Conservation (phyloP, 2,797 vertebrate species). For the Neopelma chrysocephalum region DNA sequence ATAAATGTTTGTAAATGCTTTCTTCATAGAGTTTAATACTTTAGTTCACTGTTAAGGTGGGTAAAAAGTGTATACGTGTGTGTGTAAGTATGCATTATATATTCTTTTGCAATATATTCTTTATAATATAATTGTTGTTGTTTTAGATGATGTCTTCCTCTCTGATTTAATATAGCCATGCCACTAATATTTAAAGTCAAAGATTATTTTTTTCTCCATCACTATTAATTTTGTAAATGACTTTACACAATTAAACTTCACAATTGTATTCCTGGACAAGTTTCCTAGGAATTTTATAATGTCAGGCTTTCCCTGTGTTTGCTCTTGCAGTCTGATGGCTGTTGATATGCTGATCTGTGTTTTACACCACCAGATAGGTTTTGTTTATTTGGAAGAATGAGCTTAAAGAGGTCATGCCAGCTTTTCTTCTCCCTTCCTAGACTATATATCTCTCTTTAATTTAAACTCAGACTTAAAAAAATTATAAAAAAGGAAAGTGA, state of each 20-base stretch:
- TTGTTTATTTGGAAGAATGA: slow-evolving; percentile 61
- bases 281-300: slow-evolving; percentile 48
- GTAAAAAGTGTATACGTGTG: not conserved
- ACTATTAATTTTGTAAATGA: slow-evolving; percentile 46
- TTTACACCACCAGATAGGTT: slow-evolving; percentile 43
- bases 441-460: slow-evolving; percentile 77
- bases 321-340: slow-evolving; percentile 48
- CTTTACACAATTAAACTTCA: slow-evolving; percentile 42
- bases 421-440: slow-evolving; percentile 57
- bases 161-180: not conserved
- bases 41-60: not conserved
- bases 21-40: not conserved
- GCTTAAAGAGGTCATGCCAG: slow-evolving; percentile 60
- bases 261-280: not conserved
- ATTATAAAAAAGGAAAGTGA: slow-evolving; percentile 44
- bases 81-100: not conserved
- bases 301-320: slow-evolving; percentile 52
- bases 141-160: not conserved
- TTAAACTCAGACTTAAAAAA: slow-evolving; percentile 17
- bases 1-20: not conserved
- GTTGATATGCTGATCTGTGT: slow-evolving; percentile 68
- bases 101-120: not conserved
- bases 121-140: not conserved
- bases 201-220: not conserved
- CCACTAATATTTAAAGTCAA: not conserved